These are phyloP conservation scores for Lordiphosa fenestrarum DNA, from an alignment of 2,888 invertebrate genomes.

Conservation along the genomic window DNA sequence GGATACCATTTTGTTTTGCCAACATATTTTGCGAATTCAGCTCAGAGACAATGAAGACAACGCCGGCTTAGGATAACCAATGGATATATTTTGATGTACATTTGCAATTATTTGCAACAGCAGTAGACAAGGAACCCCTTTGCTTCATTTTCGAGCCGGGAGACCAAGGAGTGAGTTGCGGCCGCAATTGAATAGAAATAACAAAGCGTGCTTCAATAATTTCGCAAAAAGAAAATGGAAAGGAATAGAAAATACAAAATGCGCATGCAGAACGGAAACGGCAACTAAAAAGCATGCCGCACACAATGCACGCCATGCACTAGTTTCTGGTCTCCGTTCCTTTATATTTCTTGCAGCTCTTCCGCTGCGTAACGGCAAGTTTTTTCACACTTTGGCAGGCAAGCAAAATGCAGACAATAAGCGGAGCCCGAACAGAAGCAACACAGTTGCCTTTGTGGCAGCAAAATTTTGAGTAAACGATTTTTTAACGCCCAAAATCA, in stretches of 20 bases:
- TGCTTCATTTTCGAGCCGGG: not conserved
- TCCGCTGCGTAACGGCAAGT: conserved; percentile 52
- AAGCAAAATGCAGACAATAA: conserved; percentile 49
- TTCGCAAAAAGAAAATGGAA: conserved; percentile 27
- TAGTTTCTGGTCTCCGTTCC: conserved; percentile 37
- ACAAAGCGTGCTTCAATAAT: conserved; percentile 58
- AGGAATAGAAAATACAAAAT: conserved; percentile 46
- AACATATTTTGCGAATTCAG: no score
- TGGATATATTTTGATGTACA: conserved; percentile 9
- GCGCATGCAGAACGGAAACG: conserved; percentile 50
- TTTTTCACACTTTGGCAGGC: conserved; percentile 54
- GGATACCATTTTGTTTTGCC: no score
- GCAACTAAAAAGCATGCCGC: conserved; percentile 36
- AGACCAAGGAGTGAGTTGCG: conserved; percentile 14
- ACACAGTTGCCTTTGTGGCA: conserved; percentile 37
- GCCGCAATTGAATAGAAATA: conserved; percentile 46
- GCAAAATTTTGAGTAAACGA: conserved; percentile 35
- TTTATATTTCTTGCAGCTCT: conserved; percentile 37
- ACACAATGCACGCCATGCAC: conserved; percentile 49
- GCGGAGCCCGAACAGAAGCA: conserved; percentile 3
- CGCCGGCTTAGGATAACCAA: no score
- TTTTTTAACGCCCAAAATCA: conserved; percentile 54
- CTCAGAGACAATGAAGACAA: no score
- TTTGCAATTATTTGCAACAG: conserved; percentile 38
- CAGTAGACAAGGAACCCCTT: conserved; percentile 13